phyloP scores from a whole-genome alignment of 2,888 invertebrate genomes.

The Callosobruchus maculatus region DNA sequence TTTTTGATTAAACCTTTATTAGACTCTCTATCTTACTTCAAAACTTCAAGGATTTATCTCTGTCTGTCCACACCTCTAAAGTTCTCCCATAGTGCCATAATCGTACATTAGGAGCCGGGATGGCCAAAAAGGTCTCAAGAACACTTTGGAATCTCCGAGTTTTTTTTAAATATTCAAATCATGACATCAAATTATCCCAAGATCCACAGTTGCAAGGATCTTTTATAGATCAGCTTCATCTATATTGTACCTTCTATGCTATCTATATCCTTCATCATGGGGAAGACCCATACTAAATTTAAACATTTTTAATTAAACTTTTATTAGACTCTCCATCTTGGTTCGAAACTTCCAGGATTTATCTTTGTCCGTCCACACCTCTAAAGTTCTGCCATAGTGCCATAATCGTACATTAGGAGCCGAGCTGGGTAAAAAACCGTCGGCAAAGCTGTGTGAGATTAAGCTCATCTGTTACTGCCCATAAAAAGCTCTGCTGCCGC shows the following conservation, averaged over 20 bases:
- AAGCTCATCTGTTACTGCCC: not conserved
- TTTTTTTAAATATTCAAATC: too few relatives aligned
- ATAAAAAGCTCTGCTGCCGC: not conserved
- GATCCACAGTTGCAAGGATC: too few relatives aligned
- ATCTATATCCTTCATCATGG: too few relatives aligned
- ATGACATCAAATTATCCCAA: too few relatives aligned
- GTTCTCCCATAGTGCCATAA: not conserved
- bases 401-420: not conserved
- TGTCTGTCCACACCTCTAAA: not conserved
- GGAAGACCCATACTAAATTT: not conserved
- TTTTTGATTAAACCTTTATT: not conserved
- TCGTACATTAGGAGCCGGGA: not conserved
- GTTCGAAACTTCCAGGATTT: not conserved
- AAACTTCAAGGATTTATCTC: not conserved
- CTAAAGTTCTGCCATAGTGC: not conserved
- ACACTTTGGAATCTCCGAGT: too few relatives aligned
- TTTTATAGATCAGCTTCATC: too few relatives aligned
- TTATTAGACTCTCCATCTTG: not conserved
- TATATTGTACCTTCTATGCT: too few relatives aligned
- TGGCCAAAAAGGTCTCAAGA: too few relatives aligned
- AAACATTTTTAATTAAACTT: not conserved
- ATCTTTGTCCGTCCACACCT: not conserved
- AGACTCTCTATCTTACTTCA: not conserved
- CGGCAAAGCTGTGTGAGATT: not conserved
- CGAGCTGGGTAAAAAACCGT: not conserved